These are phyloP conservation scores for Papilio machaon DNA, from an alignment of 1,140 invertebrate genomes.

Conservation along the genomic window DNA sequence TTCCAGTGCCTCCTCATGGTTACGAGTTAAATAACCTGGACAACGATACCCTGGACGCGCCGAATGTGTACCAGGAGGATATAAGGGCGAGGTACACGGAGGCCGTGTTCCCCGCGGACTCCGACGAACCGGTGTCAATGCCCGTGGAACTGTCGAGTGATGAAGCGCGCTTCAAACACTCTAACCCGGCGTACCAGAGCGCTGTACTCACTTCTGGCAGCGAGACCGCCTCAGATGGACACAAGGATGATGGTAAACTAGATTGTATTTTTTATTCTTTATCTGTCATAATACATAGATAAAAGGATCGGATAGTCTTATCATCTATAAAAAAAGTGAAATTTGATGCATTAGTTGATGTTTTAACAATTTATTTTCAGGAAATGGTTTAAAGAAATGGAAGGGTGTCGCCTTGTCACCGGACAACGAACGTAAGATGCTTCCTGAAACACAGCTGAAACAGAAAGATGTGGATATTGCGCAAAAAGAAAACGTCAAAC, in stretches of 20 bases:
- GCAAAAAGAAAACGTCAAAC: slow-evolving; percentile 75
- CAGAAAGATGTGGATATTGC: slow-evolving; percentile 66
- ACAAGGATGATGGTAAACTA: slow-evolving; percentile 74
- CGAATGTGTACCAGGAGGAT: slow-evolving; percentile 81
- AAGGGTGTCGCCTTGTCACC: slow-evolving; percentile 89
- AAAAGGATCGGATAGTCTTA: no score
- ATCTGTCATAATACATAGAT: no score
- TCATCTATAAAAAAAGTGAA: not conserved
- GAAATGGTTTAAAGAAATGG: slow-evolving; percentile 85
- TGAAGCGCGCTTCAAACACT: slow-evolving; percentile 85
- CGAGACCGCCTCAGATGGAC: slow-evolving; percentile 59
- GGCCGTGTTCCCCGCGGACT: slow-evolving; percentile 67
- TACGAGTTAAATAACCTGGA: slow-evolving; percentile 85
- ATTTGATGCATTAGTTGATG: not conserved
- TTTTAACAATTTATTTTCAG: slow-evolving; percentile 45
- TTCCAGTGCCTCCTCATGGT: slow-evolving; percentile 83
- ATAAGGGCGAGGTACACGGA: slow-evolving; percentile 62
- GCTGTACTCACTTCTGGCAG: slow-evolving; percentile 82
- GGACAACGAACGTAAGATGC: slow-evolving; percentile 82
- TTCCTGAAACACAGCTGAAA: slow-evolving; percentile 52
- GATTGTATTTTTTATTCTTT: not conserved
- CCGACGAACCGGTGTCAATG: slow-evolving; percentile 80
- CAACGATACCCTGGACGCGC: slow-evolving; percentile 83
- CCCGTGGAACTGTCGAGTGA: slow-evolving; percentile 76
- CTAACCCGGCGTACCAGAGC: slow-evolving; percentile 88